Evolutionary conservation across 2,888 invertebrate species (phyloP), one percentile per base, ranked within the genome.

Genomic region (Ophioninae sp.): DNA sequence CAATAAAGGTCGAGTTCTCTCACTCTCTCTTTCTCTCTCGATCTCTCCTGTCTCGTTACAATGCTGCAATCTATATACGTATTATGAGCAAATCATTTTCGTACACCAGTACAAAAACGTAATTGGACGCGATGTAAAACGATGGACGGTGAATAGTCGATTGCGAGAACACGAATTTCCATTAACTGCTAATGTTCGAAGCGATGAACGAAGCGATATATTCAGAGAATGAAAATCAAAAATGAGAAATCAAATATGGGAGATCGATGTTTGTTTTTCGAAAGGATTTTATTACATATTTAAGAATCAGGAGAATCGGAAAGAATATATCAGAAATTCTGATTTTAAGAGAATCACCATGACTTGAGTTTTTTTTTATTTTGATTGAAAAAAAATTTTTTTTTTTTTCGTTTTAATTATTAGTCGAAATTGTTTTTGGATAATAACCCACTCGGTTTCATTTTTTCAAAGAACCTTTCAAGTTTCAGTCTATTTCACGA

Each of bases 1-100:
- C 84, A 51, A 79, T 84, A 79, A 72, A 79, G 44, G 73, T 8
- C 71, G 30, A 61, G 63, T 7, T 17, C 37, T 56, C 20, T 58
- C 58, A 2, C 58, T 58, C 20, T 20, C 58, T 58, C 58, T 2
- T n/a, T 22, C 59, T 20, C 30, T 37, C 23, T 56, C 17, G 63
- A 20, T 61, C 23, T 39, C 39, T 58, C 22, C 20, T 22, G 59
- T 59, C 59, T 8, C n/a, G 6, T 64, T 59, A 59, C 22, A 59
- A 9, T 22, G 20, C 20, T 59, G 20, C 22, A 59, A 3, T 2
- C n/a, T 20, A 67, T 22, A 67, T 44, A 41, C 41, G 30, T 41
- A 67, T 10, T 41, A 58, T 37, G 20, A 58, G 23, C 23, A 56
- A 39, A 30, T 58, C 2, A 61, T 41, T 22, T 39, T 37, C 23